Conservation (phyloP, 2,797 vertebrate genomes). For the Peromyscus aztecus region DNA sequence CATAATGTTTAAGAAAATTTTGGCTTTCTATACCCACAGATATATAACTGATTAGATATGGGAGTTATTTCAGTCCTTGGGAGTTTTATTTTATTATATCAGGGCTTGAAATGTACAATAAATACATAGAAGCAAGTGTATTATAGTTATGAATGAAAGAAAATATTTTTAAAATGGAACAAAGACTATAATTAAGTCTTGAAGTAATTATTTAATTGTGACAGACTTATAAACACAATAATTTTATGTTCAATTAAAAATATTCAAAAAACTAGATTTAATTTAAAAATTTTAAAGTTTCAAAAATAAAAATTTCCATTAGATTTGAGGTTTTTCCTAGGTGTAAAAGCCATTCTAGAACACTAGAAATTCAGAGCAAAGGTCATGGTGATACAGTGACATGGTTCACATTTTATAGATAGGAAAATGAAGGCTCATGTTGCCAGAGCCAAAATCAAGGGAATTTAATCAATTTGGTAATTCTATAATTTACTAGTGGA, state of each 20-base stretch:
- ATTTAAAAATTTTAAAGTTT: constrained; percentile 20
- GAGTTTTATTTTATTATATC: neutral
- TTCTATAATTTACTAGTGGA: constrained; percentile 11
- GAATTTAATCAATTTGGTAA: constrained; percentile 3
- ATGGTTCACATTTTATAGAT: constrained; percentile 27
- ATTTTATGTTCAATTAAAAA: neutral
- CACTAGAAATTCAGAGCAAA: constrained; percentile 27
- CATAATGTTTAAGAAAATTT: neutral
- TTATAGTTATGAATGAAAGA: neutral
- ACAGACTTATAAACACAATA: neutral
- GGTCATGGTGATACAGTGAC: neutral
- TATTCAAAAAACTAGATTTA: constrained; percentile 2
- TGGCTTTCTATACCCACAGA: neutral
- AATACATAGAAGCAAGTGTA: constrained; percentile 19
- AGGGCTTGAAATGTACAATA: neutral
- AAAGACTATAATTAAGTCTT: constrained; percentile 25
- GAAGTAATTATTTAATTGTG: neutral
- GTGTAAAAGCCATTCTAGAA: neutral
- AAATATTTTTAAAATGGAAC: neutral
- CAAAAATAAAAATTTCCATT: constrained; percentile 10
- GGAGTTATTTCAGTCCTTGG: neutral
- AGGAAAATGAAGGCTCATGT: neutral
- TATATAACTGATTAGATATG: constrained; percentile 17
- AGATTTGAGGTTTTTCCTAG: neutral
- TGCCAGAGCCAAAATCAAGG: neutral